These are phyloP conservation scores for Oceanodroma tethys DNA, from an alignment of 2,113 vertebrate genomes.

Conservation along the genomic window DNA sequence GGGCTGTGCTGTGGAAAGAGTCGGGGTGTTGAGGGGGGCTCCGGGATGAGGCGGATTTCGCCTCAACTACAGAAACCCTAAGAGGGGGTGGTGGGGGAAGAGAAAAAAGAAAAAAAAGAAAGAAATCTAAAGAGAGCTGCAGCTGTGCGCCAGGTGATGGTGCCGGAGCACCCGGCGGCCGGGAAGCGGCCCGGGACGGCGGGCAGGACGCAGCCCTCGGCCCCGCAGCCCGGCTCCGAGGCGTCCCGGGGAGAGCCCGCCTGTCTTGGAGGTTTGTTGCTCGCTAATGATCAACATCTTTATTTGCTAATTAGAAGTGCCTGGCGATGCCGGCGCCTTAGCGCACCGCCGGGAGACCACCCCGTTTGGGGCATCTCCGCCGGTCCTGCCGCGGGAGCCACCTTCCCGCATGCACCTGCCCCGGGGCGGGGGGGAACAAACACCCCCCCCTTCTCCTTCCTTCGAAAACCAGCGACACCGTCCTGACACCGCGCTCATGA, in stretches of 20 bases:
- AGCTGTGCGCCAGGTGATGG: neutral
- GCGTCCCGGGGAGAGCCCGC: neutral
- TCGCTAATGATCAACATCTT: neutral
- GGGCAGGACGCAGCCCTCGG: neutral
- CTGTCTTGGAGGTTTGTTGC: neutral
- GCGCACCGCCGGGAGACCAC: neutral
- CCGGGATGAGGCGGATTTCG: neutral
- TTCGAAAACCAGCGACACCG: neutral
- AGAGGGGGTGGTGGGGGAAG: accelerated
- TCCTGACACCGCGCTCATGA: accelerated
- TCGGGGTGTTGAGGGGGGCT: neutral
- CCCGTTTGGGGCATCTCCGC: neutral
- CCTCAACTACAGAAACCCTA: neutral
- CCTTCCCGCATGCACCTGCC: neutral
- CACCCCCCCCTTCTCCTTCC: too few relatives aligned
- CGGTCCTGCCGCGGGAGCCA: neutral
- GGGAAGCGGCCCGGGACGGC: neutral
- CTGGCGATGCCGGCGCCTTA: neutral
- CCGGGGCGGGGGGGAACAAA: accelerated
- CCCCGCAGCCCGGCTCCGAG: neutral
- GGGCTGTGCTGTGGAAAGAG: neutral
- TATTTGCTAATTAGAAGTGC: neutral
- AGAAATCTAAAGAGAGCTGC: neutral
- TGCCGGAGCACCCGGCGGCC: neutral
- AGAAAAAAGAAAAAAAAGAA: accelerated